Evolutionary conservation across 1,140 invertebrate species (phyloP), one percentile per base, ranked within the genome.

Genomic region (Brachionus koreanus): DNA sequence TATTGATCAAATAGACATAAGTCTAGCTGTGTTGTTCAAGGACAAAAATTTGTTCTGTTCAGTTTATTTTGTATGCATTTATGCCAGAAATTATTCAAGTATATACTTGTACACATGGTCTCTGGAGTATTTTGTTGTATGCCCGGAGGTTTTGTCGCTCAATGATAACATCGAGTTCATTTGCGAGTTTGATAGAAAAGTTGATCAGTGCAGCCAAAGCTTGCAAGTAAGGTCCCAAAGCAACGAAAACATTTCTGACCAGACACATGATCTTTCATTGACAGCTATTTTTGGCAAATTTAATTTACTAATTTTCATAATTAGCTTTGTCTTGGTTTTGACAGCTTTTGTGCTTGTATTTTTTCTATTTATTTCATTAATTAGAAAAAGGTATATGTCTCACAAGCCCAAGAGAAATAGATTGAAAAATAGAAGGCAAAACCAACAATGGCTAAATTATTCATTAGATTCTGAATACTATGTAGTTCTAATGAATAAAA

Each of bases 51-150:
- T 46, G 12, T 74, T 43, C 25, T 74, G 69, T 46, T 46, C 39
- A 29, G 69, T 74, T 4, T 74, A 74, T 29, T 74, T 46, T 74
- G 69, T 74, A n/a, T 74, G 69, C 39, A 74, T 43, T 12, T 74
- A 74, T 29, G 39, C 39, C 19, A 74, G 13, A 5, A 46, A 74
- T 46, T 74, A 74, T 46, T 35, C 69, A 3, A 43, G 23, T 29
- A 23, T 25, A 25, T 25, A 29, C 23, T 74, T 74, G 10, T 13
- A 74, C 25, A 16, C 69, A 5, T 74, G 69, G 69, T n/a, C 25
- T 10, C 10, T 74, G 5, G 69, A 74, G 25, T 74, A 74, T 25
- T 74, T 74, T 46, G 42, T 46, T 43, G 37, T 46, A 10, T 74
- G 69, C 46, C 10, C 39, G 7, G 19, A 23, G 12, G 43, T 74